Evolutionary conservation across 92 coral and sea anemone genomes (phyloP).

Genomic region (Blastomussa wellsi): DNA sequence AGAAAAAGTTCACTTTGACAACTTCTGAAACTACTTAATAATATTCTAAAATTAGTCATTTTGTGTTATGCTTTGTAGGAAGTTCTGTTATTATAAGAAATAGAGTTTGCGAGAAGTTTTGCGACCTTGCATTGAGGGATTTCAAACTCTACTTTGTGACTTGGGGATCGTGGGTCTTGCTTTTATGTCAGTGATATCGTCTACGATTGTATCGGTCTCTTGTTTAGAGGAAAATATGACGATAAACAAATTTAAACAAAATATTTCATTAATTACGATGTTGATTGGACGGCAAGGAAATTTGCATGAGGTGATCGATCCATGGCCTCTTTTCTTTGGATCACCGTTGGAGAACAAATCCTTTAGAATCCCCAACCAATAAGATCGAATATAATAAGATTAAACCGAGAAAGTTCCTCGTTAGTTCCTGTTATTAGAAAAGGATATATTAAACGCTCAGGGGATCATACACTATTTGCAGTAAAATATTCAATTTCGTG

Average conservation of each 20-base stretch:
- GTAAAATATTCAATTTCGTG: constrained; percentile 2
- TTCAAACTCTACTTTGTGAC: background rate
- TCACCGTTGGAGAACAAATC: constrained; percentile 16
- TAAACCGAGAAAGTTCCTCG: background rate
- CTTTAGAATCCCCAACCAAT: constrained; percentile 14
- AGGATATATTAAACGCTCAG: background rate
- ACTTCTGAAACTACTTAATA: background rate
- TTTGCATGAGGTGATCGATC: constrained; percentile 22
- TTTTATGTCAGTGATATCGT: background rate
- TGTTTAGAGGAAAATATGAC: constrained; percentile 1
- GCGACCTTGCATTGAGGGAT: background rate
- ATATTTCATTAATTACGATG: constrained; percentile 25
- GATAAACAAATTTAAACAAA: constrained; percentile 31
- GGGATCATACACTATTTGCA: background rate
- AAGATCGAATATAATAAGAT: background rate
- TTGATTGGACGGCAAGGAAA: constrained; percentile 21
- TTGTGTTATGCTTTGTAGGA: background rate
- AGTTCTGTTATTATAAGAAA: background rate
- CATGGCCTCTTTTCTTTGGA: background rate
- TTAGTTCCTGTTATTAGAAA: background rate
- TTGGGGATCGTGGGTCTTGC: background rate
- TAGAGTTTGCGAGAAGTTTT: too few relatives aligned
- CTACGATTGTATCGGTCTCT: constrained; percentile 19
- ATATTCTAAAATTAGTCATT: background rate
- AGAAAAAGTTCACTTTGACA: background rate